phyloP scores from a whole-genome alignment of 2,888 invertebrate genomes.

The Pollenia griseotomentosa region DNA sequence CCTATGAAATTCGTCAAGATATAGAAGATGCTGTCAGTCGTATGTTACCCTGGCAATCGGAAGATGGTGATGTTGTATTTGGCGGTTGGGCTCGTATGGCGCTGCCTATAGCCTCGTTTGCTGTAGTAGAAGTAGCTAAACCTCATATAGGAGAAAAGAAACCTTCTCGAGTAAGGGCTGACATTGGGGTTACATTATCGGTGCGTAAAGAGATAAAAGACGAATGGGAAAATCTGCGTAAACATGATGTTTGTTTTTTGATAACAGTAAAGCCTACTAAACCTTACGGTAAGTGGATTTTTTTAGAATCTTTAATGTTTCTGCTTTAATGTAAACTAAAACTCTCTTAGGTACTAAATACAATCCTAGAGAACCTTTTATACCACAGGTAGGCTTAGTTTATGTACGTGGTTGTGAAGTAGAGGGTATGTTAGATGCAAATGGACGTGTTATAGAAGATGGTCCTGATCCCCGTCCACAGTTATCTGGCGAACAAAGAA shows the following conservation, averaged over 20 bases:
- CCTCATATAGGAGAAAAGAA: slow-evolving; percentile 97
- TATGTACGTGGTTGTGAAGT: slow-evolving; percentile 99
- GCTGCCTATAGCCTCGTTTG: slow-evolving; percentile 95
- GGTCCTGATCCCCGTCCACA: slow-evolving; percentile 95
- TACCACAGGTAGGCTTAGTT: slow-evolving; percentile 95
- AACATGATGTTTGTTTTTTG: slow-evolving; percentile 99
- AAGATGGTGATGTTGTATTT: slow-evolving; percentile 94
- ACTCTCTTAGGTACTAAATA: slow-evolving; percentile 88
- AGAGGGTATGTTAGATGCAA: slow-evolving; percentile 98
- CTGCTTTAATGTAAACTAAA: neutral
- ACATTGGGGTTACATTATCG: slow-evolving; percentile 96
- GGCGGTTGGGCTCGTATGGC: slow-evolving; percentile 99
- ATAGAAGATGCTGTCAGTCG: slow-evolving; percentile 98
- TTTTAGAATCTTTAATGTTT: neutral
- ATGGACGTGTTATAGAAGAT: slow-evolving; percentile 98
- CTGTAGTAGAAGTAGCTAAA: slow-evolving; percentile 97
- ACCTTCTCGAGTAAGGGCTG: slow-evolving; percentile 97
- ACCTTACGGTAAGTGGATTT: slow-evolving; percentile 88
- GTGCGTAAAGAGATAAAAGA: slow-evolving; percentile 95
- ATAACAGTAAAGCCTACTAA: slow-evolving; percentile 94
- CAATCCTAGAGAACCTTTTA: slow-evolving; percentile 92
- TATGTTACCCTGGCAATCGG: slow-evolving; percentile 96
- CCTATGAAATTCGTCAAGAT: slow-evolving; percentile 97
- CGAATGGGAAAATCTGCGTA: slow-evolving; percentile 98
- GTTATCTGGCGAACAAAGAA: slow-evolving; percentile 94